phyloP scores from a whole-genome alignment of 2,888 invertebrate species.

The Isoperla grammatica region DNA sequence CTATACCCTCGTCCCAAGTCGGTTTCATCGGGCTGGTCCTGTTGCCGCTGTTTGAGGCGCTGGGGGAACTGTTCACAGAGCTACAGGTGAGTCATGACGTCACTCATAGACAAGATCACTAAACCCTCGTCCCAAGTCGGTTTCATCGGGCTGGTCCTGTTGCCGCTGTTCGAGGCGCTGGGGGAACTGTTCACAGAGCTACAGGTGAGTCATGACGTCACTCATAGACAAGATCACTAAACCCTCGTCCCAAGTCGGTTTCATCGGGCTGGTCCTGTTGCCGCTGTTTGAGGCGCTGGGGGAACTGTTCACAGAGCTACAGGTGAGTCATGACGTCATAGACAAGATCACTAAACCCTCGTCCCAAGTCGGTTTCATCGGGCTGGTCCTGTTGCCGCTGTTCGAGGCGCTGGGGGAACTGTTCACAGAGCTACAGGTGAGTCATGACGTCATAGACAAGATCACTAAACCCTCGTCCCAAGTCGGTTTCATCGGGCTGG shows the following conservation, averaged over 20 bases:
- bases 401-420: conserved; percentile 72
- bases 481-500: conserved; percentile 76
- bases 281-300: conserved; percentile 75
- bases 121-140: conserved; percentile 79
- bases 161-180: conserved; percentile 73
- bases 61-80: conserved; percentile 67
- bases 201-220: conserved; percentile 49
- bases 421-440: conserved; percentile 65
- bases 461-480: conserved; percentile 79
- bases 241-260: conserved; percentile 76
- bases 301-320: conserved; percentile 64
- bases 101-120: conserved; percentile 72
- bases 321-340: conserved; percentile 48
- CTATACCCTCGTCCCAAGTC: conserved; percentile 76
- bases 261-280: conserved; percentile 73
- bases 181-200: conserved; percentile 68
- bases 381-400: conserved; percentile 69
- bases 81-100: conserved; percentile 52
- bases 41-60: conserved; percentile 70
- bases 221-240: conserved; percentile 81
- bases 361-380: conserved; percentile 79
- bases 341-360: conserved; percentile 79
- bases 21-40: conserved; percentile 78
- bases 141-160: conserved; percentile 73
- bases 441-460: conserved; percentile 75